These are phyloP conservation scores for Chaetodon trifasciatus DNA, from an alignment of 2,797 vertebrate species.

Conservation along the genomic window DNA sequence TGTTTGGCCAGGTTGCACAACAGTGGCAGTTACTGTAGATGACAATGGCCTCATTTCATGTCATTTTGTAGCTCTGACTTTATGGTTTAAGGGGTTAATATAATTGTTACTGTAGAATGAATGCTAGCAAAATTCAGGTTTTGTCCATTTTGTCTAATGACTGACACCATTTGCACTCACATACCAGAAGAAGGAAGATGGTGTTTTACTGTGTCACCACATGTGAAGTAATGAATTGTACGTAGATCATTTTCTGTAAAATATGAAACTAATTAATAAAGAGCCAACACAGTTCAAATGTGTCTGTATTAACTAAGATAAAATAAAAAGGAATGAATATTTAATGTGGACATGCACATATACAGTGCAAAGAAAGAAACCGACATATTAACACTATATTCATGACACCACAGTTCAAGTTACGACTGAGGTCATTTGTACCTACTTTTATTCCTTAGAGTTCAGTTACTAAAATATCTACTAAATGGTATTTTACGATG, in stretches of 20 bases:
- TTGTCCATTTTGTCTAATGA: background rate
- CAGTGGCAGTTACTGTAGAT: background rate
- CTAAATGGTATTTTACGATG: too few species aligned
- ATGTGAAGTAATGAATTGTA: slow-evolving; percentile 28
- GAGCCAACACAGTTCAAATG: background rate
- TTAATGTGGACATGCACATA: background rate
- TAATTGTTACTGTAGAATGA: background rate
- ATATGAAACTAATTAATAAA: slow-evolving; percentile 29
- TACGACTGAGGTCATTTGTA: background rate
- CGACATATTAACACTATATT: background rate
- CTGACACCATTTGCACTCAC: slow-evolving; percentile 37
- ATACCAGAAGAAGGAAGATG: slow-evolving; percentile 2
- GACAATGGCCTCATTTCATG: too few species aligned
- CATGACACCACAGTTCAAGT: background rate
- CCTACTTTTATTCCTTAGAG: background rate
- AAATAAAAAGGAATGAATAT: too few species aligned
- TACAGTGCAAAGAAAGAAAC: background rate
- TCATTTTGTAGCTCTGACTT: background rate
- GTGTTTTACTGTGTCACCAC: slow-evolving; percentile 11
- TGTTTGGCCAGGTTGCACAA: background rate
- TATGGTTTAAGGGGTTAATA: background rate
- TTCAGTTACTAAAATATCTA: background rate
- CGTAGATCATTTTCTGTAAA: slow-evolving; percentile 7
- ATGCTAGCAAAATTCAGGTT: background rate
- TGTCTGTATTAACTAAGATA: background rate